Evolutionary conservation across 1,140 invertebrate genomes (phyloP).

Genomic region (Cydia fagiglandana): DNA sequence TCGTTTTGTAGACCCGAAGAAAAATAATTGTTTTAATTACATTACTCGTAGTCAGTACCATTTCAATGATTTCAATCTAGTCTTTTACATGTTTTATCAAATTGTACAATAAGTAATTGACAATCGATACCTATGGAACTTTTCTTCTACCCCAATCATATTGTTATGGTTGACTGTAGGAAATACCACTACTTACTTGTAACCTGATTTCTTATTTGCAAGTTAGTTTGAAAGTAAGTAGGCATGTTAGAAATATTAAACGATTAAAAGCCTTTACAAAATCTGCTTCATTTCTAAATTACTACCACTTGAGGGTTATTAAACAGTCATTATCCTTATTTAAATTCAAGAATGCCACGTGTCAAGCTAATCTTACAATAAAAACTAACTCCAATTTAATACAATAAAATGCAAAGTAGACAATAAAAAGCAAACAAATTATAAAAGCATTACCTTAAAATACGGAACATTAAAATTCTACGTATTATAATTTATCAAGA

Average conservation of each 20-base stretch:
- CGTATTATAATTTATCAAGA: conserved; percentile 72
- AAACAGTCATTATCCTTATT: conserved; percentile 4
- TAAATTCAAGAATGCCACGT: conserved; percentile 24
- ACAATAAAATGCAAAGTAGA: conserved; percentile 74
- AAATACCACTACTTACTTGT: no score
- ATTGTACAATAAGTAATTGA: no score
- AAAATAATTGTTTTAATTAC: no score
- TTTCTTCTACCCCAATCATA: no score
- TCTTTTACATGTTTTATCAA: no score
- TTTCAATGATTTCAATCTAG: no score
- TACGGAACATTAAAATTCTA: conserved; percentile 71
- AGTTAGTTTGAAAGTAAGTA: no score
- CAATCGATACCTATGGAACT: no score
- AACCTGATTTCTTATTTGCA: no score
- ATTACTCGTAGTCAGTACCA: no score
- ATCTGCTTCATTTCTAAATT: conserved; percentile 4
- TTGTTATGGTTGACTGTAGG: no score
- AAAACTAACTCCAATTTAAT: conserved; percentile 70
- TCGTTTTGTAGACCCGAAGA: no score
- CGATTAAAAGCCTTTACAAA: neutral
- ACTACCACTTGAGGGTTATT: conserved; percentile 15
- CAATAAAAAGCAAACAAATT: conserved; percentile 77
- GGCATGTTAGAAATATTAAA: neutral
- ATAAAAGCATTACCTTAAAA: conserved; percentile 69
- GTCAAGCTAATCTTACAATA: conserved; percentile 34